Conservation (phyloP, 2,797 vertebrate genomes). For the Numenius phaeopus region DNA sequence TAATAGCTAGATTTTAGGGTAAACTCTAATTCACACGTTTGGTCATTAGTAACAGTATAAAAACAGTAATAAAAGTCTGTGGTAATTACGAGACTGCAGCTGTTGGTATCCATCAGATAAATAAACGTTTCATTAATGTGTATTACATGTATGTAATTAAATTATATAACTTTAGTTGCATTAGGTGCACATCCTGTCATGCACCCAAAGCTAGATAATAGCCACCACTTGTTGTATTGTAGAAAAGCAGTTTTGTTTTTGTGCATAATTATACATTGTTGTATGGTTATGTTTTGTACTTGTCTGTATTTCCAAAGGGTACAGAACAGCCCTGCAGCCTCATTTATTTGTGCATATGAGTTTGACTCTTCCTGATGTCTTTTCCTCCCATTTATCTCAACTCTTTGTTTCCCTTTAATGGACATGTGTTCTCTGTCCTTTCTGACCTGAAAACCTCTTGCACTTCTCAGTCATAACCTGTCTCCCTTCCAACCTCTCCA, state of each 20-base stretch:
- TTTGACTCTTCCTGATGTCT: neutral
- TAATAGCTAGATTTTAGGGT: neutral
- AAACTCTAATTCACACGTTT: neutral
- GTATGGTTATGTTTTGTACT: neutral
- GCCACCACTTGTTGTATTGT: neutral
- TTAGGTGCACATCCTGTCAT: accelerated
- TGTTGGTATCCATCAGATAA: neutral
- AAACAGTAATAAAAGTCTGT: neutral
- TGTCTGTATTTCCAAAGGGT: neutral
- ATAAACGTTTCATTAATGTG: neutral
- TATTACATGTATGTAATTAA: neutral
- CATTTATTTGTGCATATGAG: neutral
- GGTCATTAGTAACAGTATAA: neutral
- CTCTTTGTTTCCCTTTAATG: neutral
- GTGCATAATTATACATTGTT: neutral
- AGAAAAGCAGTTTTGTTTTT: neutral
- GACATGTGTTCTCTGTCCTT: neutral
- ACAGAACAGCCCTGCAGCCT: neutral
- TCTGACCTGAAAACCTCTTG: neutral
- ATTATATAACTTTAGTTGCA: neutral
- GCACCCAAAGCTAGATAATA: neutral
- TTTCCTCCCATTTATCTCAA: neutral
- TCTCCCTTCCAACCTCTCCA: neutral
- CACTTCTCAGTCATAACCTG: neutral
- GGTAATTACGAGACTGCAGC: neutral